phyloP scores from a whole-genome alignment of 92 coral and sea anemone genomes.

The Siderastrea radians region DNA sequence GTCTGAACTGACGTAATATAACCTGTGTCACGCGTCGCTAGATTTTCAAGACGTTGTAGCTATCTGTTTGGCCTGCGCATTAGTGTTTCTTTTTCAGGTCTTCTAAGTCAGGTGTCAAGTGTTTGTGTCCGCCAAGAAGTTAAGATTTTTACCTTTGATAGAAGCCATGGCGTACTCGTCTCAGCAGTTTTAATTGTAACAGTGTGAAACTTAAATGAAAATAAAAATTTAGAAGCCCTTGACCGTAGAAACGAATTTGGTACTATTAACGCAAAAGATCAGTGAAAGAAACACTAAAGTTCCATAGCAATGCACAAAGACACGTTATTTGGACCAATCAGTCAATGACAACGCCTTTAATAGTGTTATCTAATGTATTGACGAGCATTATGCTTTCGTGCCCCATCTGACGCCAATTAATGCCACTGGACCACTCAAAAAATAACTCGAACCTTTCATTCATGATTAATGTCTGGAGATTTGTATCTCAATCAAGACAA shows the following conservation, averaged over 20 bases:
- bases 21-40: background rate
- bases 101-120: background rate
- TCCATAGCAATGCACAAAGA: too few species aligned
- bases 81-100: background rate
- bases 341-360: too few species aligned
- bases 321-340: too few species aligned
- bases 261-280: background rate
- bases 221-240: constrained; percentile 11
- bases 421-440: too few species aligned
- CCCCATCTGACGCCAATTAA: too few species aligned
- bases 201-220: background rate
- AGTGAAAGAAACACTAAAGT: background rate
- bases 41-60: background rate
- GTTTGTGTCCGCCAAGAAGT: background rate
- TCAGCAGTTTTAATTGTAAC: background rate
- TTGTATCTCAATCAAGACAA: too few species aligned
- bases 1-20: constrained; percentile 13
- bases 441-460: too few species aligned
- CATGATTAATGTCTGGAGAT: too few species aligned
- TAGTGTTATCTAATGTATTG: too few species aligned
- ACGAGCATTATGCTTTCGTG: too few species aligned
- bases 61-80: background rate
- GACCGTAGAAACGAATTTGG: constrained; percentile 1
- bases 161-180: background rate
- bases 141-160: too few species aligned